Conservation (phyloP, 2,888 invertebrate genomes). For the Allophyes oxyacanthae region DNA sequence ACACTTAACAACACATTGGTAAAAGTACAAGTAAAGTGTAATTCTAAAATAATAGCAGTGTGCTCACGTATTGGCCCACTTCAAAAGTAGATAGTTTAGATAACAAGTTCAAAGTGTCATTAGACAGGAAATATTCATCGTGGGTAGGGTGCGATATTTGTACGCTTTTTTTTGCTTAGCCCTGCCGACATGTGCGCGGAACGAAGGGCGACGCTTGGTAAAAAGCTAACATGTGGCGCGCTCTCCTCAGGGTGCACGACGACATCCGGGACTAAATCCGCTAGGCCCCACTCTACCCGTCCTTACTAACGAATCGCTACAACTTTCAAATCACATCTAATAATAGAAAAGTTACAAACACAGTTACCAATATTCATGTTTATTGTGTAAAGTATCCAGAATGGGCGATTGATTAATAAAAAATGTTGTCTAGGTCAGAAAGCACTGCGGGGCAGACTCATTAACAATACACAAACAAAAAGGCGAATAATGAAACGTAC, state of each 20-base stretch:
- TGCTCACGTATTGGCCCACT: constrained; percentile 45
- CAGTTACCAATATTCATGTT: neutral
- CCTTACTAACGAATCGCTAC: constrained; percentile 30
- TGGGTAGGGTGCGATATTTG: constrained; percentile 57
- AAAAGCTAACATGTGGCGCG: constrained; percentile 73
- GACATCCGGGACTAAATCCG: constrained; percentile 69
- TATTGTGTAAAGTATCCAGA: constrained; percentile 2
- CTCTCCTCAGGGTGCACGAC: constrained; percentile 48
- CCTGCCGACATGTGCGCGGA: constrained; percentile 65
- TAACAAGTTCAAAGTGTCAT: constrained; percentile 61
- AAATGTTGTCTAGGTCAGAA: constrained; percentile 43
- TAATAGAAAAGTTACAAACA: neutral
- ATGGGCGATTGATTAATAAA: constrained; percentile 39
- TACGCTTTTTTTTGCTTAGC: constrained; percentile 55
- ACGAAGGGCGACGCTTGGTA: constrained; percentile 63
- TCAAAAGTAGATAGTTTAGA: constrained; percentile 53
- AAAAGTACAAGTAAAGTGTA: constrained; percentile 26
- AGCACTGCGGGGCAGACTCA: constrained; percentile 37
- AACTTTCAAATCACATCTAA: constrained; percentile 44
- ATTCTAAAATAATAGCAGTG: constrained; percentile 37
- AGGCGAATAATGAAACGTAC: constrained; percentile 56
- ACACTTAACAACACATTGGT: constrained; percentile 4
- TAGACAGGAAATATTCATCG: constrained; percentile 48
- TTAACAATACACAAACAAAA: constrained; percentile 60
- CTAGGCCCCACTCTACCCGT: constrained; percentile 42